Conservation (phyloP, 2,888 invertebrate genomes). For the Strigamia maritima region DNA sequence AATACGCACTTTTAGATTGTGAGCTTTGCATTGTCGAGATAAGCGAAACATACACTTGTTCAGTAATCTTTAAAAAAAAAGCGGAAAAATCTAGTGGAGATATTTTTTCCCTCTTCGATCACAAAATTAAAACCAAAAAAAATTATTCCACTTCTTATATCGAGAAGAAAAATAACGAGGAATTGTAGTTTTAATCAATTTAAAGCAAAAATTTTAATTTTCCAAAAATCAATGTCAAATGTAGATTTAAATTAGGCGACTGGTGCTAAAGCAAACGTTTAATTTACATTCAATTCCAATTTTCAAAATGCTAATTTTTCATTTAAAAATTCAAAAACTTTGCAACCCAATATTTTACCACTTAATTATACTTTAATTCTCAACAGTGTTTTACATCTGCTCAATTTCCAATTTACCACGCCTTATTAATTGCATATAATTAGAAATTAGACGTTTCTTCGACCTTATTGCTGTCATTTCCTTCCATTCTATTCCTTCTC, state of each 20-base stretch:
- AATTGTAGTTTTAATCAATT: constrained; percentile 18
- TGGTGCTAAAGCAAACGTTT: background rate
- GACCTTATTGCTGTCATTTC: background rate
- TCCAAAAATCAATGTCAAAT: background rate
- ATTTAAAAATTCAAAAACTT: constrained; percentile 2
- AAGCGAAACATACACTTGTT: constrained; percentile 18
- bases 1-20: constrained; percentile 2
- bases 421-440: background rate
- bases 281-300: constrained; percentile 13
- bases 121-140: background rate
- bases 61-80: constrained; percentile 13
- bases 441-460: background rate
- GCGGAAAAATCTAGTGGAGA: background rate
- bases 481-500: background rate
- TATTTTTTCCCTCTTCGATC: background rate
- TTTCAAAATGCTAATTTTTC: background rate
- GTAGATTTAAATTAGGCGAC: background rate
- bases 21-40: background rate
- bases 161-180: background rate
- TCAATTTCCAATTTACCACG: background rate
- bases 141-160: background rate
- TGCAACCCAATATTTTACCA: background rate
- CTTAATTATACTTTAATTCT: constrained; percentile 1
- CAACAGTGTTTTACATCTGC: constrained; percentile 5
- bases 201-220: background rate